phyloP scores from a whole-genome alignment of 1,140 invertebrate species.

The Periplaneta americana region DNA sequence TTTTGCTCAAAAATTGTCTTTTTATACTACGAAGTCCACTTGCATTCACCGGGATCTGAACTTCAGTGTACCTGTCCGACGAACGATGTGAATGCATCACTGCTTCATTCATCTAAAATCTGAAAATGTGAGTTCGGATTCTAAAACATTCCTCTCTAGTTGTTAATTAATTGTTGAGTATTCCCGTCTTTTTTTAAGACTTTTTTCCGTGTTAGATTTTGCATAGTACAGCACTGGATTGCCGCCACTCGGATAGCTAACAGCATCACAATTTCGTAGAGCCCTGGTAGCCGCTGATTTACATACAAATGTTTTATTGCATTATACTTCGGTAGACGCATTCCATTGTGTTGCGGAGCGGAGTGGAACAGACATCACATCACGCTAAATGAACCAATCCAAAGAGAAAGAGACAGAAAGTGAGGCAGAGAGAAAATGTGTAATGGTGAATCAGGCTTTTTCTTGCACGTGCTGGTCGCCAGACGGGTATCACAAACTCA shows the following conservation, averaged over 20 bases:
- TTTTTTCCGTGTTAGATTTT: no score
- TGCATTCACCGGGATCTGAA: no score
- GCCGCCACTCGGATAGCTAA: not conserved
- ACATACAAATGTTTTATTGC: not conserved
- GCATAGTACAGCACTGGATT: not conserved
- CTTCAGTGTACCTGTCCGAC: no score
- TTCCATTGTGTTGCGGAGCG: not conserved
- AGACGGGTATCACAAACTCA: not conserved
- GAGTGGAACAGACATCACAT: not conserved
- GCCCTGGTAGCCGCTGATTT: not conserved
- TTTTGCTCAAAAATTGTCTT: no score
- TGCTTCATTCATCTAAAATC: no score
- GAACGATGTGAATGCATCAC: no score
- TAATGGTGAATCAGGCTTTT: not conserved
- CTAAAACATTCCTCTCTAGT: no score
- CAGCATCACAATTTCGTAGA: not conserved
- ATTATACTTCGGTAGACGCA: not conserved
- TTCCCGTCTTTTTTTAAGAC: no score
- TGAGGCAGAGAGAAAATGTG: not conserved
- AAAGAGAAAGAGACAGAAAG: no score
- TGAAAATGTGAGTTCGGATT: no score
- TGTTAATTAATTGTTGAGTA: no score
- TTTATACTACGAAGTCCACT: no score
- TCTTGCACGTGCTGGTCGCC: not conserved
- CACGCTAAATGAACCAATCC: not conserved